A percentile compares a stretch with the other conserved stretches of the same genome.
These are phyloP conservation scores for Polydrusus tereticollis DNA, from an alignment of 2,888 invertebrate species.

Conservation along the genomic window DNA sequence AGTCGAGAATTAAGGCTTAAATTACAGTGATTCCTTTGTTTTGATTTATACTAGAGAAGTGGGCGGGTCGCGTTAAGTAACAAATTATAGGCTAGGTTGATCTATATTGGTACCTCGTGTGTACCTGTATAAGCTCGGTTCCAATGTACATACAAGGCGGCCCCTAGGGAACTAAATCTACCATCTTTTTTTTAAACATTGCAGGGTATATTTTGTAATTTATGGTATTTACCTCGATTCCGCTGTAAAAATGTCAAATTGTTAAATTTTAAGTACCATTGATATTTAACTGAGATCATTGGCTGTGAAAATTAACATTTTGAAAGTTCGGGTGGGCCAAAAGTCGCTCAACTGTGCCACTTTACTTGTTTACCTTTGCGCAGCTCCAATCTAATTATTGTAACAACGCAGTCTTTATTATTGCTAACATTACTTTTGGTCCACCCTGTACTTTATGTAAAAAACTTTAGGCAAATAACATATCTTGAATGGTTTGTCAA, in stretches of 20 bases:
- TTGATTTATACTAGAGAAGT: background rate
- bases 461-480: background rate
- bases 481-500: background rate
- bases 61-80: no score
- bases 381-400: no score
- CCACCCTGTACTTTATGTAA: background rate
- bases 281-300: conserved; percentile 2
- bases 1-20: conserved; percentile 35
- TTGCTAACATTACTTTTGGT: background rate
- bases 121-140: no score
- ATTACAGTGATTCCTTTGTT: conserved; percentile 7
- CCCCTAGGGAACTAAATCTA: no score
- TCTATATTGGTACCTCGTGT: no score
- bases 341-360: no score
- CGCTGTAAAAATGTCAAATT: background rate
- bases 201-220: conserved; percentile 16
- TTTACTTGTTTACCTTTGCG: no score
- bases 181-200: background rate
- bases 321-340: conserved; percentile 1
- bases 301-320: conserved; percentile 31
- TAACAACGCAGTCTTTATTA: background rate
- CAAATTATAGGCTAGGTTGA: no score
- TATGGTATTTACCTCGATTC: background rate
- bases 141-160: no score
- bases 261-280: conserved; percentile 19